phyloP scores from a whole-genome alignment of 2,113 vertebrate genomes.

The Ochotona princeps region DNA sequence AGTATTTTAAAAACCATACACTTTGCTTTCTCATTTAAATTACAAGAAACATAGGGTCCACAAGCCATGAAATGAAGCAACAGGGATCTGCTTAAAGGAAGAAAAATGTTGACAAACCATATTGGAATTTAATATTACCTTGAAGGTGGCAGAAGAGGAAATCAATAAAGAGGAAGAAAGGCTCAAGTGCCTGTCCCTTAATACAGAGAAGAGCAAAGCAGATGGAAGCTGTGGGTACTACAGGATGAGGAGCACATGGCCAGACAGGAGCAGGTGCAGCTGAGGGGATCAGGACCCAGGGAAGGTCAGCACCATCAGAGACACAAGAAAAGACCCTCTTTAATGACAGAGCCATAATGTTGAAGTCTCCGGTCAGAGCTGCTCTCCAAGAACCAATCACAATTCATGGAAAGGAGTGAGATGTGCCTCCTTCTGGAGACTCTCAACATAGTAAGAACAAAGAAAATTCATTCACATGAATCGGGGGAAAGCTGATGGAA shows the following conservation, averaged over 20 bases:
- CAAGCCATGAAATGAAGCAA: background rate
- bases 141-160: background rate
- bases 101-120: background rate
- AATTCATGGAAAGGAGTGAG: no score
- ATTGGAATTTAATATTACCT: background rate
- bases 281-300: background rate
- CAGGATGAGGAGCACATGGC: background rate
- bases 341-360: background rate
- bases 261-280: background rate
- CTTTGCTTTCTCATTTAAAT: constrained; percentile 33
- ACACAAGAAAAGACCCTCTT: constrained; percentile 37
- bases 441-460: constrained; percentile 8
- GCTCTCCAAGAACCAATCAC: background rate
- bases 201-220: background rate
- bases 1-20: background rate
- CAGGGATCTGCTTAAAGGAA: background rate
- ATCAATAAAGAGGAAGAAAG: background rate
- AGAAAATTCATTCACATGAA: background rate
- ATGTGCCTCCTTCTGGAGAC: background rate
- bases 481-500: background rate
- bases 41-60: background rate
- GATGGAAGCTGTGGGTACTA: background rate
- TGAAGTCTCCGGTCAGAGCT: background rate
- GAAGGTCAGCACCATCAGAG: background rate
- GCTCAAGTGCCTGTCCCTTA: background rate